Conservation (phyloP, 2,888 invertebrate genomes). For the Cheilosia soror region DNA sequence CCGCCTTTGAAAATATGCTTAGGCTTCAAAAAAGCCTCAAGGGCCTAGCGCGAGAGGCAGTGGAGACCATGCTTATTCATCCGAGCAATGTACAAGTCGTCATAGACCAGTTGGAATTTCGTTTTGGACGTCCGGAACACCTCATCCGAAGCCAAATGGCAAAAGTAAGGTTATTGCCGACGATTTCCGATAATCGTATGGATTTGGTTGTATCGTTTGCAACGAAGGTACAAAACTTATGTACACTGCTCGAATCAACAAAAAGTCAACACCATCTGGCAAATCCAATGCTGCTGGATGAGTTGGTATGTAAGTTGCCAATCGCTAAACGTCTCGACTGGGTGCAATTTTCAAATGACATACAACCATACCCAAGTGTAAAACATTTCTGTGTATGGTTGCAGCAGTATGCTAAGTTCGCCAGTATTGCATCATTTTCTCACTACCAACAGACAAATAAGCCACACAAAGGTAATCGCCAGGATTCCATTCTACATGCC, state of each 20-base stretch:
- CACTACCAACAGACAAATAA: neutral
- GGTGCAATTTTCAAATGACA: constrained; percentile 3
- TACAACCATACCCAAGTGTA: constrained; percentile 3
- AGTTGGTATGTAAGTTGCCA: neutral
- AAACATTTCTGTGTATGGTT: constrained; percentile 7
- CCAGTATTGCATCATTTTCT: neutral
- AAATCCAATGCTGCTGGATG: neutral
- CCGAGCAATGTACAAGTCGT: constrained; percentile 48
- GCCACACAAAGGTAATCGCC: neutral
- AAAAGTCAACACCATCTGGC: neutral
- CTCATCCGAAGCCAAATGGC: constrained; percentile 26
- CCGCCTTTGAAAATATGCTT: constrained; percentile 55
- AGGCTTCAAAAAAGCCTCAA: constrained; percentile 47
- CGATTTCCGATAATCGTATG: constrained; percentile 17
- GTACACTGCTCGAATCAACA: neutral
- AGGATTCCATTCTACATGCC: neutral
- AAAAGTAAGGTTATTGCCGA: constrained; percentile 36
- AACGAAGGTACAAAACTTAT: too few species aligned
- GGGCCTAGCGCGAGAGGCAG: constrained; percentile 23
- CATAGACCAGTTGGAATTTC: constrained; percentile 41
- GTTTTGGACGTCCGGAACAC: constrained; percentile 59
- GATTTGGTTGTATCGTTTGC: too few species aligned
- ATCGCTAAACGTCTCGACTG: constrained; percentile 13
- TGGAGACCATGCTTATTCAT: constrained; percentile 59
- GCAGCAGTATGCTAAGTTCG: constrained; percentile 1